Conservation (phyloP, 2,113 vertebrate genomes). For the Otolemur garnettii region DNA sequence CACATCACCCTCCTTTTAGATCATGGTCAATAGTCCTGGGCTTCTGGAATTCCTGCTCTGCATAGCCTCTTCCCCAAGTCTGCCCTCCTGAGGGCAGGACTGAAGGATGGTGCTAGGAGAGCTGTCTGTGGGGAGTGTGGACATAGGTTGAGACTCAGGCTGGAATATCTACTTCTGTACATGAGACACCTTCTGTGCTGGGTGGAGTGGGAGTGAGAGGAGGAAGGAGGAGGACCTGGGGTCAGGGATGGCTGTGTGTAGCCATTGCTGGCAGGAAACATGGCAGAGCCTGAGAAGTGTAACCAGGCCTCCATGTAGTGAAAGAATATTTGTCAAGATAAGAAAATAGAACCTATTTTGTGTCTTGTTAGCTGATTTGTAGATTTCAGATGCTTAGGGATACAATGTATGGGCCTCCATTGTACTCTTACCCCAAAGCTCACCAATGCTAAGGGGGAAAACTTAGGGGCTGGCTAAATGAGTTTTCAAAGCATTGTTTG, state of each 20-base stretch:
- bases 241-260: neutral
- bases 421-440: neutral
- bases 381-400: neutral
- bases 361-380: neutral
- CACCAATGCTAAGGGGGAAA: neutral
- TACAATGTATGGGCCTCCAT: neutral
- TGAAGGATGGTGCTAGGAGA: no score
- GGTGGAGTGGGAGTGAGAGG: neutral
- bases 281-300: neutral
- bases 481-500: conserved; percentile 1
- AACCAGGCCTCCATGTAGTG: neutral
- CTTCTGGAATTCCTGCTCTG: neutral
- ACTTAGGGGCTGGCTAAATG: neutral
- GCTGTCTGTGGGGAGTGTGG: neutral
- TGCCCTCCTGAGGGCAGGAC: neutral
- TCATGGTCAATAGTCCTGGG: neutral
- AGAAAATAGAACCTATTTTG: conserved; percentile 19
- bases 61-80: no score
- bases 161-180: neutral
- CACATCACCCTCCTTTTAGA: neutral
- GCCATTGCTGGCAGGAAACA: neutral
- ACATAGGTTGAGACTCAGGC: neutral
- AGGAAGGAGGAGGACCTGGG: neutral
- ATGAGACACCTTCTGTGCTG: neutral
- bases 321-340: neutral